phyloP scores from a whole-genome alignment of 2,888 invertebrate genomes.

The Pollenia labialis region DNA sequence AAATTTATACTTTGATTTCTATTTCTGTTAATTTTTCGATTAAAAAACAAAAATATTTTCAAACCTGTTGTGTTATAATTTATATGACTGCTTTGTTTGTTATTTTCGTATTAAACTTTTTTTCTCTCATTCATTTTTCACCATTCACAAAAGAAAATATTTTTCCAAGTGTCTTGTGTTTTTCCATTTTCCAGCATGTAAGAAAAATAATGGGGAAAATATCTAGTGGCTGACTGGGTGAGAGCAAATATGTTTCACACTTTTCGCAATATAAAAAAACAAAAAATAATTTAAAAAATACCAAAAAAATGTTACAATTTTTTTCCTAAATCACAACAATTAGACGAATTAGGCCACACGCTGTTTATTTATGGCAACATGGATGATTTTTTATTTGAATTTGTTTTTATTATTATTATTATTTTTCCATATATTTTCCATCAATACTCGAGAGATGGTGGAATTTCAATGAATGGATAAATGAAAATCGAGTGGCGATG shows the following conservation, averaged over 20 bases:
- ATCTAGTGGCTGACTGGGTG: slow-evolving; percentile 46
- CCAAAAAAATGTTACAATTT: slow-evolving; percentile 67
- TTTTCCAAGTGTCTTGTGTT: slow-evolving; percentile 42
- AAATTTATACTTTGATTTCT: slow-evolving; percentile 20
- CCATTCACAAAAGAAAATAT: slow-evolving; percentile 56
- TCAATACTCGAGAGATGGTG: slow-evolving; percentile 18
- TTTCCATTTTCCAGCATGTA: slow-evolving; percentile 5
- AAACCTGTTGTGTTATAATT: slow-evolving; percentile 70
- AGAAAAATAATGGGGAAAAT: slow-evolving; percentile 1
- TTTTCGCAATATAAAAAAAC: slow-evolving; percentile 42
- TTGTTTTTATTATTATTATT: slow-evolving; percentile 13
- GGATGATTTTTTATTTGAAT: slow-evolving; percentile 42
- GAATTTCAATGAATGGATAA: slow-evolving; percentile 49
- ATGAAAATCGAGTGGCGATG: slow-evolving; percentile 36
- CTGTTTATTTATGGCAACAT: slow-evolving; percentile 73
- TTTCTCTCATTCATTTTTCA: slow-evolving; percentile 10
- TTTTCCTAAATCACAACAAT: slow-evolving; percentile 74
- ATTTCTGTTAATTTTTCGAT: slow-evolving; percentile 43
- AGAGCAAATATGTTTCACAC: slow-evolving; percentile 68
- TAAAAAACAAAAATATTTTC: slow-evolving; percentile 51
- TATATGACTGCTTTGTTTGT: slow-evolving; percentile 53
- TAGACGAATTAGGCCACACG: slow-evolving; percentile 75
- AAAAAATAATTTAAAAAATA: slow-evolving; percentile 47
- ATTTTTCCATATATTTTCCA: slow-evolving; percentile 13
- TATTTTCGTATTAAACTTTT: slow-evolving; percentile 37